These are phyloP conservation scores for Heteromyza rotundicornis DNA, from an alignment of 2,888 invertebrate genomes.

Conservation along the genomic window DNA sequence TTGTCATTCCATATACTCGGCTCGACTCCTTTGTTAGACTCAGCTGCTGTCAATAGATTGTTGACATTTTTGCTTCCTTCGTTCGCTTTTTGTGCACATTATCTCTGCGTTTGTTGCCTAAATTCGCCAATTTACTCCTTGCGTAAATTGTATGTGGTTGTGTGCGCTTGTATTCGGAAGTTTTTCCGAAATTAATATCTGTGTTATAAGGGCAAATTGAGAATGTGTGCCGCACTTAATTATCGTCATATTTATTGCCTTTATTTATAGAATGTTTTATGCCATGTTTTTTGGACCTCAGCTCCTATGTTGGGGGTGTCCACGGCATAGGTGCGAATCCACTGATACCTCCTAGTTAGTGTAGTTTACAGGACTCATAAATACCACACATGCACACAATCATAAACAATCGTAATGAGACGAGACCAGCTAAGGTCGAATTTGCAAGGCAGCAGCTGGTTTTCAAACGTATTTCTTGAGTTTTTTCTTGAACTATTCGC, in stretches of 20 bases:
- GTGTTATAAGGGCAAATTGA: slow-evolving; percentile 49
- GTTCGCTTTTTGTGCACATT: background rate
- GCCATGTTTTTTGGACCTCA: background rate
- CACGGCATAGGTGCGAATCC: no score
- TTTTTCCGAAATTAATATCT: slow-evolving; percentile 29
- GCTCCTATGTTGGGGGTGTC: no score
- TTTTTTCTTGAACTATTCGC: no score
- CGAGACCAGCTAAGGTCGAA: no score
- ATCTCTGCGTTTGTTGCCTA: slow-evolving; percentile 46
- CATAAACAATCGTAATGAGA: background rate
- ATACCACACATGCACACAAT: background rate
- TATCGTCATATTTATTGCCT: slow-evolving; percentile 54
- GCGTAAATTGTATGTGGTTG: background rate
- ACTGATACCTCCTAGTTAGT: no score
- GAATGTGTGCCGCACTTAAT: slow-evolving; percentile 53
- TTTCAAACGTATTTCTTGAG: no score
- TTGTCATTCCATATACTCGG: no score
- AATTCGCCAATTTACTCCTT: slow-evolving; percentile 53
- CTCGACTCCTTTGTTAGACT: slow-evolving; percentile 28
- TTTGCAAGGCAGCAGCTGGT: no score
- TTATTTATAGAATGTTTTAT: slow-evolving; percentile 36
- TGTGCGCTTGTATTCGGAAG: background rate
- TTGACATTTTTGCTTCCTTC: slow-evolving; percentile 50
- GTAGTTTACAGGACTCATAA: background rate
- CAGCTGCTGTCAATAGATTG: slow-evolving; percentile 56